phyloP scores from a whole-genome alignment of 2,888 invertebrate genomes.

The Helleia helle region DNA sequence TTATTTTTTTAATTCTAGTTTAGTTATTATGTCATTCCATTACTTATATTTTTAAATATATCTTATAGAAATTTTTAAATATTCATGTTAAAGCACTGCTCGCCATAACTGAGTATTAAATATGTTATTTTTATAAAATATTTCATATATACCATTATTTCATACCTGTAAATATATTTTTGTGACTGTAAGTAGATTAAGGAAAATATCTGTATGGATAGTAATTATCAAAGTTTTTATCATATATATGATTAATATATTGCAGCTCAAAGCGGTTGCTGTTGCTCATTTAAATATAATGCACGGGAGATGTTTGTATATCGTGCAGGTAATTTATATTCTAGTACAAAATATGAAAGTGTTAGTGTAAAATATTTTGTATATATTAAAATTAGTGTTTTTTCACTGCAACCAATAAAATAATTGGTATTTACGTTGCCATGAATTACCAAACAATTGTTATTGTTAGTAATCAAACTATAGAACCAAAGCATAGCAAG shows the following conservation, averaged over 20 bases:
- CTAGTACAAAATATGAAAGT: conserved; percentile 5
- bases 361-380: conserved; percentile 1
- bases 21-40: conserved; percentile 52
- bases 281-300: conserved; percentile 7
- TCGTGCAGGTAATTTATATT: conserved; percentile 1
- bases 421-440: conserved; percentile 6
- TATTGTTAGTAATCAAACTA: neutral
- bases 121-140: neutral
- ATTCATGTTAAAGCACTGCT: conserved; percentile 9
- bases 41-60: conserved; percentile 18
- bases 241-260: neutral
- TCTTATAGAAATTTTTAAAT: conserved; percentile 10
- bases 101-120: conserved; percentile 7
- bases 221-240: conserved; percentile 3
- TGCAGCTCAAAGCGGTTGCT: conserved; percentile 5
- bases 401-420: conserved; percentile 1
- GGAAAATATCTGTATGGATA: conserved; percentile 1
- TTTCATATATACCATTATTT: neutral
- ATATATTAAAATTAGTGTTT: neutral
- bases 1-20: conserved; percentile 36
- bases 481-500: conserved; percentile 5
- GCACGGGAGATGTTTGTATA: neutral
- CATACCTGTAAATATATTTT: conserved; percentile 5
- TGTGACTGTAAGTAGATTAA: neutral
- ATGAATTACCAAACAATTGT: conserved; percentile 2